Evolutionary conservation across 2,888 invertebrate genomes (phyloP).

Genomic region (Callinectes sapidus): DNA sequence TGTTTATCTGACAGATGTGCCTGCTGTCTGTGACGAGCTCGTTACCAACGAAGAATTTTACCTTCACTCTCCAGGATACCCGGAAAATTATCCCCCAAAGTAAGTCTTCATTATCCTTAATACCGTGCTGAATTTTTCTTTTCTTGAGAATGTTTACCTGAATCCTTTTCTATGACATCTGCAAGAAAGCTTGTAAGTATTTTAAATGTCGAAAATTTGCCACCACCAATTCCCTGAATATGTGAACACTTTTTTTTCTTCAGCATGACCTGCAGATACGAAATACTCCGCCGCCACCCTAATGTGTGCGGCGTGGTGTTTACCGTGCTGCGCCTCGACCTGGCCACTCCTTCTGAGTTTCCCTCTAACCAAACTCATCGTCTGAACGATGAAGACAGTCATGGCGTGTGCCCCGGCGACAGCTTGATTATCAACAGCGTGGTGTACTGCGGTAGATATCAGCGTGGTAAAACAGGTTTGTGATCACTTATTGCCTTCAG

Average conservation of each 20-base stretch:
- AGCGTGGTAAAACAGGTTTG: constrained; percentile 57
- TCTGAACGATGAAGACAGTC: neutral
- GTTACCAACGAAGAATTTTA: constrained; percentile 66
- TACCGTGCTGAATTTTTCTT: neutral
- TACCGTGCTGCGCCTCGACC: constrained; percentile 64
- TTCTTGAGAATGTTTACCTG: neutral
- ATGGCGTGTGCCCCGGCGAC: constrained; percentile 33
- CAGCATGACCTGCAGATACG: constrained; percentile 62
- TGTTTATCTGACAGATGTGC: neutral
- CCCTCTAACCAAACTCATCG: neutral
- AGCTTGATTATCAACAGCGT: constrained; percentile 47
- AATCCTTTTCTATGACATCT: neutral
- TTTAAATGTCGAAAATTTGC: too few relatives aligned
- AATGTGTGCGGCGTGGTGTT: constrained; percentile 65
- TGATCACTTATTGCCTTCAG: neutral
- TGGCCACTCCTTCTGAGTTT: constrained; percentile 27
- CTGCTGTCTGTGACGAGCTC: constrained; percentile 54
- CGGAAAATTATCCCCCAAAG: constrained; percentile 70
- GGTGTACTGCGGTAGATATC: constrained; percentile 55
- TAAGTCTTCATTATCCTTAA: constrained; percentile 44
- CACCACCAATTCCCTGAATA: too few relatives aligned
- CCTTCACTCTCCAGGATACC: constrained; percentile 71
- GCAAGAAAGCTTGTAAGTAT: neutral
- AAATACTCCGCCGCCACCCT: constrained; percentile 59
- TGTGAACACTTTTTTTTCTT: too few relatives aligned